Conservation (phyloP, 2,888 invertebrate species). For the Nemurella pictetii region DNA sequence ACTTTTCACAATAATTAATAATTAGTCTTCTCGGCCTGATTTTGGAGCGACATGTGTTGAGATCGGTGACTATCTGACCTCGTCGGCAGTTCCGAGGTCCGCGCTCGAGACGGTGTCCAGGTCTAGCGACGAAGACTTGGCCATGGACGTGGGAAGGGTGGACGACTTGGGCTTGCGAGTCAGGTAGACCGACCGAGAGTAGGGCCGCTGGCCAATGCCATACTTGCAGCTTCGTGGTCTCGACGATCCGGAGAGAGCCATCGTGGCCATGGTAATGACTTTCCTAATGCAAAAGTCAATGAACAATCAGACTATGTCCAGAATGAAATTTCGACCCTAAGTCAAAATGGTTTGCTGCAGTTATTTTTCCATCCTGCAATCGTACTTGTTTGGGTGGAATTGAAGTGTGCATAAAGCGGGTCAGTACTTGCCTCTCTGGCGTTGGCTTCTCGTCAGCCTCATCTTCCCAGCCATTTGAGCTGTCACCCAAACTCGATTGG, state of each 20-base stretch:
- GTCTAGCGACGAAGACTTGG: slow-evolving; percentile 14
- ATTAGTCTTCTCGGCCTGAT: not conserved
- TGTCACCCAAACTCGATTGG: slow-evolving; percentile 10
- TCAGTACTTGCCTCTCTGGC: slow-evolving; percentile 12
- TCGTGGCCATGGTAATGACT: slow-evolving; percentile 28
- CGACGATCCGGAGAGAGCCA: slow-evolving; percentile 33
- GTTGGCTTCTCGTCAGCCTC: not conserved
- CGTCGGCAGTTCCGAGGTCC: not conserved
- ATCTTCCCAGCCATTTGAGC: slow-evolving; percentile 24
- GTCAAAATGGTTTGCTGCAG: too few species aligned
- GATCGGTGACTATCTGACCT: not conserved
- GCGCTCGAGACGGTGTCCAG: not conserved
- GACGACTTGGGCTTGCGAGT: slow-evolving; percentile 27
- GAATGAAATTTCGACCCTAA: not conserved
- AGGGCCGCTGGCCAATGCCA: slow-evolving; percentile 39
- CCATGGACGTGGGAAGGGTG: slow-evolving; percentile 12
- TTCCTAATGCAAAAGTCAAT: slow-evolving; percentile 23
- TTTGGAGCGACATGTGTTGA: not conserved
- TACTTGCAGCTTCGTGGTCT: slow-evolving; percentile 39
- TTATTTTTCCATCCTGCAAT: too few species aligned
- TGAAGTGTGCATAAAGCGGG: not conserved
- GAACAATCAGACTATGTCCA: not conserved
- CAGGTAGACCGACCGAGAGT: slow-evolving; percentile 38
- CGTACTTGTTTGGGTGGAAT: too few species aligned
- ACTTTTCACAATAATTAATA: not conserved